Conservation (phyloP, 2,797 vertebrate species). For the Neosilurus mollespiculum region DNA sequence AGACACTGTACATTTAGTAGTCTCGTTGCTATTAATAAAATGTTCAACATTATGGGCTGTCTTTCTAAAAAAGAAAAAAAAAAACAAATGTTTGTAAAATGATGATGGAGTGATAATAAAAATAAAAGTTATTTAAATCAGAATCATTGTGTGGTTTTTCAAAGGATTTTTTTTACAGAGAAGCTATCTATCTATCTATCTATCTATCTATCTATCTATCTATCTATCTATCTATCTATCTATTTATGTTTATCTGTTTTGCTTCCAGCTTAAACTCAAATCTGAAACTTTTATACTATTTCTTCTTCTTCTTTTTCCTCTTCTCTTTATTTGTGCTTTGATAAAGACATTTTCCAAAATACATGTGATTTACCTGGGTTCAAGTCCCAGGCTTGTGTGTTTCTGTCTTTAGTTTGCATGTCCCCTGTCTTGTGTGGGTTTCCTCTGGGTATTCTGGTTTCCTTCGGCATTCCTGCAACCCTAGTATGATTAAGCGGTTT, state of each 20-base stretch:
- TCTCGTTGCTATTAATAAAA: slow-evolving; percentile 90
- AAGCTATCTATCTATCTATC: too few relatives aligned
- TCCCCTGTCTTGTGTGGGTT: too few relatives aligned
- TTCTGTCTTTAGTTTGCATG: too few relatives aligned
- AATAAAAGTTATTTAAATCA: slow-evolving; percentile 63
- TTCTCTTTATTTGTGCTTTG: background rate
- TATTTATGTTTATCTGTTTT: background rate
- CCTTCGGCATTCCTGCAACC: too few relatives aligned
- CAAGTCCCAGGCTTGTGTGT: too few relatives aligned
- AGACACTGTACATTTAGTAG: slow-evolving; percentile 89
- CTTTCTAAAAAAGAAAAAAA: slow-evolving; percentile 55
- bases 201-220: too few relatives aligned
- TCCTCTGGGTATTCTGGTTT: too few relatives aligned
- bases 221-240: background rate
- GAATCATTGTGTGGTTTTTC: background rate
- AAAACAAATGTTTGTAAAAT: slow-evolving; percentile 63
- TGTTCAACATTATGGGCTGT: slow-evolving; percentile 73
- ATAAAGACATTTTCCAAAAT: background rate
- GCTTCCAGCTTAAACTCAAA: background rate
- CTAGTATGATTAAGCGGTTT: too few relatives aligned
- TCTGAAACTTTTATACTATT: background rate
- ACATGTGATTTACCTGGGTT: background rate
- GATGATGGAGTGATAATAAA: slow-evolving; percentile 56
- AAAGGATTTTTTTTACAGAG: background rate
- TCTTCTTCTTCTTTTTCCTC: background rate